A percentile compares a stretch with the other conserved stretches of the same genome.
Conservation (phyloP, 1,140 invertebrate genomes). For the Bemisia tabaci region DNA sequence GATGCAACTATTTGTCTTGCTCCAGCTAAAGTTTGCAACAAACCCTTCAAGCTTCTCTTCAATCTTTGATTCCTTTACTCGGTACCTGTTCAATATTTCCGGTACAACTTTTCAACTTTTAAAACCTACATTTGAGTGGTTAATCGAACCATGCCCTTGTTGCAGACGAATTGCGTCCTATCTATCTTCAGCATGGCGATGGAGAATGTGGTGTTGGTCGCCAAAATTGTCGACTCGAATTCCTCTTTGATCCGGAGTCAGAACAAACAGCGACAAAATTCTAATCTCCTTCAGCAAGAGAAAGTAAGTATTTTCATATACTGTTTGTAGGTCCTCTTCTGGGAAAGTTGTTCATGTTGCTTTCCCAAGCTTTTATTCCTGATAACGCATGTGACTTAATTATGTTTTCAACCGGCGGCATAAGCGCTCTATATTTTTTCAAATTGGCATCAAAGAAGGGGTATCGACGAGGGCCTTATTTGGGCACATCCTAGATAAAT, state of each 20-base stretch:
- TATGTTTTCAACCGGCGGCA: conserved; percentile 3
- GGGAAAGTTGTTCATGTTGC: conserved; percentile 4
- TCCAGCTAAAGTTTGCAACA: background rate
- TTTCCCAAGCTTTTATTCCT: background rate
- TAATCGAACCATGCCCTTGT: no score
- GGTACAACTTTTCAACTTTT: conserved; percentile 26
- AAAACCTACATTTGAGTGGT: no score
- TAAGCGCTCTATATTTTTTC: background rate
- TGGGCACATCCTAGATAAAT: background rate
- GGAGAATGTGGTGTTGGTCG: conserved; percentile 74
- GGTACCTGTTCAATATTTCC: background rate
- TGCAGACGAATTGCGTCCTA: conserved; percentile 62
- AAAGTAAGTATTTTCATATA: conserved; percentile 39
- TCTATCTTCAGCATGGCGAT: conserved; percentile 65
- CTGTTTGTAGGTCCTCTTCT: no score
- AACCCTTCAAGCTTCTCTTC: background rate
- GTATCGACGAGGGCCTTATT: background rate
- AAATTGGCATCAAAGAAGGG: background rate
- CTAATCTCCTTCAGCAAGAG: conserved; percentile 44
- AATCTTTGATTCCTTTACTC: background rate
- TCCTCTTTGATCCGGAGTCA: conserved; percentile 31
- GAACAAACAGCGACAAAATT: conserved; percentile 19
- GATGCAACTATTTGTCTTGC: no score
- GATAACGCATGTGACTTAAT: background rate
- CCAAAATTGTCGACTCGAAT: conserved; percentile 53